phyloP scores from a whole-genome alignment of 2,888 invertebrate genomes.

The Amaurobius ferox region DNA sequence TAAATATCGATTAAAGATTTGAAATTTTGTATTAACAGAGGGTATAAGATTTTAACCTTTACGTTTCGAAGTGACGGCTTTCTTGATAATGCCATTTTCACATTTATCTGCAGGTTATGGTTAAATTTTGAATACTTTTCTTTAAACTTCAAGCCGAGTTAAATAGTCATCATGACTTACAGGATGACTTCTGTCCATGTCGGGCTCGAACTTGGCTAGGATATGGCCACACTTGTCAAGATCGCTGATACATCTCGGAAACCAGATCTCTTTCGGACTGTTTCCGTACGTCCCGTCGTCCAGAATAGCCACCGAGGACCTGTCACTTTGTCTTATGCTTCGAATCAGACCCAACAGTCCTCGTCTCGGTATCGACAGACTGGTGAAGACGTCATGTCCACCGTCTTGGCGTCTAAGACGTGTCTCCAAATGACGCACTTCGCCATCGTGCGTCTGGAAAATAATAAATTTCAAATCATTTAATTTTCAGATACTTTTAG shows the following conservation, averaged over 20 bases:
- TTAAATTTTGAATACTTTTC: no score
- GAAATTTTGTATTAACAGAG: no score
- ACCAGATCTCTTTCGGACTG: slow-evolving; percentile 83
- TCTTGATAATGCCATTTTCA: no score
- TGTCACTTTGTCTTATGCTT: not conserved
- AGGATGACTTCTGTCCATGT: slow-evolving; percentile 98
- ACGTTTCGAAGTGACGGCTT: no score
- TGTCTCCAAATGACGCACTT: not conserved
- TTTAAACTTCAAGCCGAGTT: no score
- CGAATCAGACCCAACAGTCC: not conserved
- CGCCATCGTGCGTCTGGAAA: not conserved
- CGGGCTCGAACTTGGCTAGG: slow-evolving; percentile 96
- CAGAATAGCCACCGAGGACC: not conserved
- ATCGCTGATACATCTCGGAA: slow-evolving; percentile 95
- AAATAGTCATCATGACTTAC: slow-evolving; percentile 76
- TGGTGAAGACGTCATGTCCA: slow-evolving; percentile 77
- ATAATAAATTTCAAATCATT: no score
- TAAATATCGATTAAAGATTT: no score
- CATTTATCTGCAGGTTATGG: no score
- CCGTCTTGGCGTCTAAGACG: slow-evolving; percentile 77
- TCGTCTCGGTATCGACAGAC: not conserved
- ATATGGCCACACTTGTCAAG: slow-evolving; percentile 98
- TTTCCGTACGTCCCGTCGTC: not conserved
- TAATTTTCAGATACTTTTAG: no score
- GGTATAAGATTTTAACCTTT: no score